Conservation (phyloP, 1,140 invertebrate species). For the Euglossa dilemma region DNA sequence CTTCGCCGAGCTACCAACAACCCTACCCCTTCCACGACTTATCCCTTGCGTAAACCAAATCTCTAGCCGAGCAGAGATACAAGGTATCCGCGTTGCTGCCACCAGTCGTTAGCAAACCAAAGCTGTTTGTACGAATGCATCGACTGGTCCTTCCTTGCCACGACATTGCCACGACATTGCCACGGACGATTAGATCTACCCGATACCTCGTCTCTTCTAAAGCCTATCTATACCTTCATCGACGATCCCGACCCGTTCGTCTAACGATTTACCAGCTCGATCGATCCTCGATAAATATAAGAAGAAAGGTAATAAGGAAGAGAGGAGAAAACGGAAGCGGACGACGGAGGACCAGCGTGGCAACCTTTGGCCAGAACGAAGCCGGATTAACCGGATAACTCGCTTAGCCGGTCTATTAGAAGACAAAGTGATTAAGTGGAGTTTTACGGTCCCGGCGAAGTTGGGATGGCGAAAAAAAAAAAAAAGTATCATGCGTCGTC, state of each 20-base stretch:
- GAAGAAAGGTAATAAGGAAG: too few relatives aligned
- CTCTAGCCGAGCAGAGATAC: constrained; percentile 52
- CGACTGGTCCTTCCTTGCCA: background rate
- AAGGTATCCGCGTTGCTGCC: constrained; percentile 51
- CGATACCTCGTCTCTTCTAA: too few relatives aligned
- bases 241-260: too few relatives aligned
- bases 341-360: too few relatives aligned
- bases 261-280: too few relatives aligned
- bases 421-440: background rate
- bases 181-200: too few relatives aligned
- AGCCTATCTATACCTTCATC: too few relatives aligned
- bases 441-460: background rate
- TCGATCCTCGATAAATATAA: too few relatives aligned
- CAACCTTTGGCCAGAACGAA: background rate
- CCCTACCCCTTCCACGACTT: constrained; percentile 15
- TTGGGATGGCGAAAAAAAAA: background rate
- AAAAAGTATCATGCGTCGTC: constrained; percentile 17
- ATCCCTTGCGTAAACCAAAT: constrained; percentile 55
- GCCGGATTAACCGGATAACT: constrained; percentile 6
- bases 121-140: constrained; percentile 13
- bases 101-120: constrained; percentile 55
- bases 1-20: background rate
- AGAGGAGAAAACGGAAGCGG: too few relatives aligned
- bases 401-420: background rate
- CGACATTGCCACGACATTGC: too few relatives aligned